Conservation (phyloP, 2,113 vertebrate genomes). For the Micronycteris hirsuta region DNA sequence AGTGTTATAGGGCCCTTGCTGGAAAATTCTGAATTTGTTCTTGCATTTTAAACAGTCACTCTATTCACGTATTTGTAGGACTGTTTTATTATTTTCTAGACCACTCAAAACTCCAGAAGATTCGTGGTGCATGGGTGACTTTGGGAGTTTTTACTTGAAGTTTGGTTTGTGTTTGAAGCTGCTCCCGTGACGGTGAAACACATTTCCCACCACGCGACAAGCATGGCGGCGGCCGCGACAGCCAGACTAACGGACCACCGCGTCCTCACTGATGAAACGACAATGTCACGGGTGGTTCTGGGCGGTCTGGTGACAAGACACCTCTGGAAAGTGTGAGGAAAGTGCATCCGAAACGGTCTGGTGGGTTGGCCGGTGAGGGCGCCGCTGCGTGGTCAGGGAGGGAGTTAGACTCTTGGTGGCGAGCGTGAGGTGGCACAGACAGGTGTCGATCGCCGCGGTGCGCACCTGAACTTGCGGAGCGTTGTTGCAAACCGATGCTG, state of each 20-base stretch:
- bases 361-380: not conserved
- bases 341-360: not conserved
- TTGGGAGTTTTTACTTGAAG: not conserved
- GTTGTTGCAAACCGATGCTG: not conserved
- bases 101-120: not conserved
- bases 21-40: constrained; percentile 1
- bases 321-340: not conserved
- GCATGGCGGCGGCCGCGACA: too few species aligned
- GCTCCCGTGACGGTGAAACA: too few species aligned
- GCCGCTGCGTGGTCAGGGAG: not conserved
- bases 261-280: too few species aligned
- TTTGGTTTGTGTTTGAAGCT: not conserved
- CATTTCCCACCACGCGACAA: not conserved
- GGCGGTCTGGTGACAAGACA: not conserved
- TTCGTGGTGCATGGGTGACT: not conserved
- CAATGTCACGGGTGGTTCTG: not conserved
- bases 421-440: too few species aligned
- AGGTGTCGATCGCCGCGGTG: too few species aligned
- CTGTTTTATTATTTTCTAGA: not conserved
- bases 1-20: not conserved
- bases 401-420: not conserved
- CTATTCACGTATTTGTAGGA: not conserved
- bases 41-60: not conserved
- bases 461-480: not conserved
- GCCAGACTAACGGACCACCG: too few species aligned